phyloP scores from a whole-genome alignment of 1,140 invertebrate genomes.

The Aphelenchoides besseyi region DNA sequence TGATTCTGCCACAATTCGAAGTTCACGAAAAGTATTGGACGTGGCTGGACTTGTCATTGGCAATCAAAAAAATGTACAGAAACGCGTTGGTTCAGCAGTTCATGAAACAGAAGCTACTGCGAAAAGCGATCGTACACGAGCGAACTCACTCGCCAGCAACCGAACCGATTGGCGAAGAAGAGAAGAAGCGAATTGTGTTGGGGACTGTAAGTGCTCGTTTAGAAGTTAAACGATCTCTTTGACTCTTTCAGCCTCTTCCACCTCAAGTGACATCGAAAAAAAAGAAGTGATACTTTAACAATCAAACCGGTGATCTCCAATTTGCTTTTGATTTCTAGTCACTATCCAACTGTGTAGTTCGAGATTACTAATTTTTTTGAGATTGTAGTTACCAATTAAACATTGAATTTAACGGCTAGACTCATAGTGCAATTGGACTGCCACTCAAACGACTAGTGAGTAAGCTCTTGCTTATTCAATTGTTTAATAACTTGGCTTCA shows the following conservation, averaged over 20 bases:
- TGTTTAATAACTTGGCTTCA: no score
- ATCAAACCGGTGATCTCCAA: no score
- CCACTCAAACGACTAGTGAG: no score
- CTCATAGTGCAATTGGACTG: no score
- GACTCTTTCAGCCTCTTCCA: not conserved
- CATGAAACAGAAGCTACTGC: constrained; percentile 59
- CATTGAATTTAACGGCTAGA: no score
- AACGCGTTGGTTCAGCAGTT: constrained; percentile 69
- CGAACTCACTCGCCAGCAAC: constrained; percentile 15
- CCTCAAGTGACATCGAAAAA: not conserved
- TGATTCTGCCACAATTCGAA: constrained; percentile 90
- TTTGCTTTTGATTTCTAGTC: no score
- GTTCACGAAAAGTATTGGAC: constrained; percentile 99
- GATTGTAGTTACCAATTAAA: no score
- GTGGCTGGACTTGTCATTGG: constrained; percentile 92
- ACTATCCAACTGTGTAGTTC: no score
- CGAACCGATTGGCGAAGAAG: constrained; percentile 57
- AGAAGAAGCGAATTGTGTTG: constrained; percentile 61
- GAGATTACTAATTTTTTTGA: no score
- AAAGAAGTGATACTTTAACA: no score
- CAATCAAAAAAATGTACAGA: constrained; percentile 88
- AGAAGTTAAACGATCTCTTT: not conserved
- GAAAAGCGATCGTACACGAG: constrained; percentile 39
- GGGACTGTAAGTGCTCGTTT: constrained; percentile 37
- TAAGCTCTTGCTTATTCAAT: no score